These are phyloP conservation scores for Thrips palmi DNA, from an alignment of 1,140 invertebrate genomes.

Conservation along the genomic window DNA sequence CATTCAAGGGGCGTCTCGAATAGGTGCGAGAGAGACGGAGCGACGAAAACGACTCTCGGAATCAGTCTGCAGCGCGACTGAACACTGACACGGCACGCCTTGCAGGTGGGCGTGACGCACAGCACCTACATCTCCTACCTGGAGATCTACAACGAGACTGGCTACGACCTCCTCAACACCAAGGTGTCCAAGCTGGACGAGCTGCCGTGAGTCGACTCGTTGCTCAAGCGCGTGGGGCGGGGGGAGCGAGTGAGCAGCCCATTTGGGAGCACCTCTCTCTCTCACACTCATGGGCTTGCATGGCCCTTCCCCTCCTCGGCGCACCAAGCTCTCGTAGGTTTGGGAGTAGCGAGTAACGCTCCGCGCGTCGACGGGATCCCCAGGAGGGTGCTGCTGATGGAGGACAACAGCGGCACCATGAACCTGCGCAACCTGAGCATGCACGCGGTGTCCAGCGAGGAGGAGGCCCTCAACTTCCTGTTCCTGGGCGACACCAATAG, in stretches of 20 bases:
- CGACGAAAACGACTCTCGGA: constrained; percentile 4
- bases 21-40: constrained; percentile 6
- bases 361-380: too few species aligned
- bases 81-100: constrained; percentile 11
- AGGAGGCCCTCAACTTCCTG: constrained; percentile 38
- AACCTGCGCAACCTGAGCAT: constrained; percentile 40
- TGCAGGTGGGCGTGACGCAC: constrained; percentile 19
- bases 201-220: constrained; percentile 27
- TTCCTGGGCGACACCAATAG: constrained; percentile 38
- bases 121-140: constrained; percentile 28
- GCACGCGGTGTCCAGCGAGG: constrained; percentile 31
- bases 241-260: not conserved
- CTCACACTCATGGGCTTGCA: too few species aligned
- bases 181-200: constrained; percentile 32
- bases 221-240: constrained; percentile 16
- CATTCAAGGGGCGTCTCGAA: not conserved
- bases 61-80: constrained; percentile 6
- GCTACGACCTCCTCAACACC: constrained; percentile 40
- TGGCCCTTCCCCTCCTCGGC: too few species aligned
- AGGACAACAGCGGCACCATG: constrained; percentile 35
- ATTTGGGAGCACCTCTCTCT: constrained; percentile 10
- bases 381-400: constrained; percentile 34
- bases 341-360: too few species aligned
- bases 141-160: constrained; percentile 36
- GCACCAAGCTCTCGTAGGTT: too few species aligned